These are phyloP conservation scores for Propithecus coquereli DNA, from an alignment of 2,113 vertebrate species.

Conservation along the genomic window DNA sequence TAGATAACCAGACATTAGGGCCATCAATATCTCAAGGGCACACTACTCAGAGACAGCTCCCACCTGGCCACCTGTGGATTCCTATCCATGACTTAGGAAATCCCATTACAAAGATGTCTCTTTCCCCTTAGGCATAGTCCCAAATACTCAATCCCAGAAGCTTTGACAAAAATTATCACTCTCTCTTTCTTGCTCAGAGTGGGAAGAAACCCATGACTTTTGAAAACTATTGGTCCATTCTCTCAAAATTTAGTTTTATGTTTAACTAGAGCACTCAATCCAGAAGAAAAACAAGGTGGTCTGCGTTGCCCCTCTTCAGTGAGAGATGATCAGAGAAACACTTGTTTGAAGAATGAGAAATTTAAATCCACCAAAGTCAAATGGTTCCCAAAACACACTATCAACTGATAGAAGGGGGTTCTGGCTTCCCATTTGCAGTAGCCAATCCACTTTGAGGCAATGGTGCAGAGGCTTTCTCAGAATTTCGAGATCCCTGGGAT, in stretches of 20 bases:
- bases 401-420: conserved; percentile 74
- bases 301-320: background rate
- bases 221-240: background rate
- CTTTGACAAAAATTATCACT: background rate
- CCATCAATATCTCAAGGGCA: background rate
- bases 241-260: background rate
- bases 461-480: background rate
- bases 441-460: background rate
- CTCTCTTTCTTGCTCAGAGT: background rate
- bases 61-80: background rate
- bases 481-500: conserved; percentile 23
- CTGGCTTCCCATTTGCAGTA: conserved; percentile 81
- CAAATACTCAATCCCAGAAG: background rate
- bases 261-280: conserved; percentile 5
- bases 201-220: background rate
- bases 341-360: conserved; percentile 16
- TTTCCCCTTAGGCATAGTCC: background rate
- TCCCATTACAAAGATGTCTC: background rate
- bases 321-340: conserved; percentile 25
- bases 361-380: conserved; percentile 27
- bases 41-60: background rate
- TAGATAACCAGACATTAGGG: background rate
- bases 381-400: background rate
- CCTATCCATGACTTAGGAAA: background rate
- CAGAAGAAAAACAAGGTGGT: conserved; percentile 19